Percentiles rank a stretch among this genome's conserved stretches.
These are phyloP conservation scores for Microplitis demolitor DNA, from an alignment of 1,140 invertebrate species.

Conservation along the genomic window DNA sequence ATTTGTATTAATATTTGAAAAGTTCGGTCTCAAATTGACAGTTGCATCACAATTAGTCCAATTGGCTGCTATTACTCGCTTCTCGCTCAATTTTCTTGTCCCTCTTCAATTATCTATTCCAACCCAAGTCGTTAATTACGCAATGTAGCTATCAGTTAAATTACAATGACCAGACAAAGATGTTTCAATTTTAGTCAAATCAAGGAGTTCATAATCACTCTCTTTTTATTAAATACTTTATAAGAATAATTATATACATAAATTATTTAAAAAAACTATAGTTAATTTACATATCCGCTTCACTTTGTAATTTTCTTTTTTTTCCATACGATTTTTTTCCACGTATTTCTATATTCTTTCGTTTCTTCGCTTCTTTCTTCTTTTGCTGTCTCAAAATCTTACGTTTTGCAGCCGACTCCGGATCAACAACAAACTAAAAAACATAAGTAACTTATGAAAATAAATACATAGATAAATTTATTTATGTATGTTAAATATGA, in stretches of 20 bases:
- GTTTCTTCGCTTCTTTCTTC: conserved; percentile 76
- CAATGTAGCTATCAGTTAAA: not conserved
- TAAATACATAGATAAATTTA: conserved; percentile 21
- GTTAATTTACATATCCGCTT: conserved; percentile 40
- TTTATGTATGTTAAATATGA: conserved; percentile 9
- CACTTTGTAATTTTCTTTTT: conserved; percentile 41
- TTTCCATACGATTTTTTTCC: conserved; percentile 54
- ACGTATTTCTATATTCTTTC: conserved; percentile 66
- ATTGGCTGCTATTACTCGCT: too few species aligned
- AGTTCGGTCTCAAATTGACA: too few species aligned
- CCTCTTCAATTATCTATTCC: not conserved
- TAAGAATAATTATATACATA: not conserved
- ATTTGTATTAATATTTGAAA: too few species aligned
- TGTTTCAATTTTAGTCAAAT: too few species aligned
- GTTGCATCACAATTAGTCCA: too few species aligned
- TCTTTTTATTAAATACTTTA: not conserved
- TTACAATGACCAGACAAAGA: not conserved
- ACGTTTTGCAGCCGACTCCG: conserved; percentile 76
- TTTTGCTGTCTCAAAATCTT: conserved; percentile 77
- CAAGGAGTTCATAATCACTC: too few species aligned
- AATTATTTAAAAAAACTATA: not conserved
- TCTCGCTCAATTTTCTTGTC: too few species aligned
- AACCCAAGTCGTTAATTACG: too few species aligned
- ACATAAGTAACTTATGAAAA: conserved; percentile 32
- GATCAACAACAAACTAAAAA: conserved; percentile 73